Conservation (phyloP, 1,140 invertebrate species). For the Aradophagus sp. region DNA sequence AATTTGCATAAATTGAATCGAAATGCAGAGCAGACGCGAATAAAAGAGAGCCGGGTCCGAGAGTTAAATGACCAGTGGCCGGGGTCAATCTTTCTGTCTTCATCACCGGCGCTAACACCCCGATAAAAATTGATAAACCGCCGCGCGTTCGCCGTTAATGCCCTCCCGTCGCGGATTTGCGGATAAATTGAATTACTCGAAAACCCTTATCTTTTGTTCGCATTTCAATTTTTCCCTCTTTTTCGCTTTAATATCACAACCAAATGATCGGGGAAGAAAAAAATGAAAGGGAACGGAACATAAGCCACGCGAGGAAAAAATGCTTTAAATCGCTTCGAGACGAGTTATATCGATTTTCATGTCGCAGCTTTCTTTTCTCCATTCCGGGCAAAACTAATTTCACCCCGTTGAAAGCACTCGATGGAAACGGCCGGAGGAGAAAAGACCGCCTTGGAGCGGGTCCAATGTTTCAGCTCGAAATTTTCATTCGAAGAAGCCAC, state of each 20-base stretch:
- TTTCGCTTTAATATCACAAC: too few species aligned
- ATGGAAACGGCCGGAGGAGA: too few species aligned
- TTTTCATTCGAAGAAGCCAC: too few species aligned
- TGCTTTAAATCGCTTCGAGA: background rate
- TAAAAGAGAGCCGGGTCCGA: background rate
- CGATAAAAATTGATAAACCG: slow-evolving; percentile 13
- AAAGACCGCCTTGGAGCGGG: too few species aligned
- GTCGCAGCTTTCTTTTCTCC: background rate
- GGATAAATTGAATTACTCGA: slow-evolving; percentile 26
- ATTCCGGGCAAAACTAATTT: slow-evolving; percentile 1
- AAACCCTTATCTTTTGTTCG: slow-evolving; percentile 9
- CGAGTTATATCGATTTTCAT: slow-evolving; percentile 5
- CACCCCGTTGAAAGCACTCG: too few species aligned
- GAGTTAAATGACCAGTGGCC: slow-evolving; percentile 24
- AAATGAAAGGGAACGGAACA: background rate
- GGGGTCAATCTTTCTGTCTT: slow-evolving; percentile 10
- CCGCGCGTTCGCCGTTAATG: background rate
- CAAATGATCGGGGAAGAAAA: background rate
- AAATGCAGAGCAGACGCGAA: background rate
- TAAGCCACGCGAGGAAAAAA: background rate
- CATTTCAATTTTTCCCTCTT: background rate
- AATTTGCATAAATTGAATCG: slow-evolving; percentile 31
- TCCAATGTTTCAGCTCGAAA: too few species aligned
- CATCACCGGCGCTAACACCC: slow-evolving; percentile 12
- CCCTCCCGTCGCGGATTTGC: slow-evolving; percentile 1